Conservation (phyloP, 2,888 invertebrate species). For the Chymomyza caudatula region DNA sequence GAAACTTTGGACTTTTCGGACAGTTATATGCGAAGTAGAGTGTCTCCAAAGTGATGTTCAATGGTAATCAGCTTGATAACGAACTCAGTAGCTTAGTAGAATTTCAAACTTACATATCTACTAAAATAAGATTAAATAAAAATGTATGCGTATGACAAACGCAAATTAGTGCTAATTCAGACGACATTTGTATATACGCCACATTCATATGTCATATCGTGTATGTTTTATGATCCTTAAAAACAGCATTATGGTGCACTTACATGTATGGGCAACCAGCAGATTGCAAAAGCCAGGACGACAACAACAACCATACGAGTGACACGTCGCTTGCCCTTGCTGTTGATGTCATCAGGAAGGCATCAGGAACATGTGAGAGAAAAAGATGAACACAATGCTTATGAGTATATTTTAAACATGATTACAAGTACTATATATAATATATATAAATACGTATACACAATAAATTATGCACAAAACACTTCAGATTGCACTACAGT, state of each 20-base stretch:
- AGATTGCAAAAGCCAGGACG: slow-evolving; percentile 93
- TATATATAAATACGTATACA: slow-evolving; percentile 14
- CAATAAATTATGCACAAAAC: neutral
- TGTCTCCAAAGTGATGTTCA: too few species aligned
- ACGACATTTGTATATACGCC: too few species aligned
- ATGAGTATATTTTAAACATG: neutral
- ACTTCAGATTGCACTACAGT: neutral
- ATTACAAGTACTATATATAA: slow-evolving; percentile 10
- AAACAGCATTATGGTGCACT: slow-evolving; percentile 61
- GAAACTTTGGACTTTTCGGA: too few species aligned
- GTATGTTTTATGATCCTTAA: too few species aligned
- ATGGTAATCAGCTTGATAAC: too few species aligned
- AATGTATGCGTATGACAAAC: too few species aligned
- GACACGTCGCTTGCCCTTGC: slow-evolving; percentile 91
- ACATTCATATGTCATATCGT: too few species aligned
- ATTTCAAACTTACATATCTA: too few species aligned
- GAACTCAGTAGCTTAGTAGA: too few species aligned
- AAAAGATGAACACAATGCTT: neutral
- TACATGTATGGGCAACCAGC: slow-evolving; percentile 97
- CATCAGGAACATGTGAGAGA: neutral
- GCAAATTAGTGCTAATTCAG: too few species aligned
- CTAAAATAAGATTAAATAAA: too few species aligned
- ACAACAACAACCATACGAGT: slow-evolving; percentile 95
- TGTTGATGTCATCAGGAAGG: slow-evolving; percentile 50
- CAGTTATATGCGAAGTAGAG: too few species aligned